These are phyloP conservation scores for Cynopterus sphinx DNA, from an alignment of 2,797 vertebrate species.

Conservation along the genomic window DNA sequence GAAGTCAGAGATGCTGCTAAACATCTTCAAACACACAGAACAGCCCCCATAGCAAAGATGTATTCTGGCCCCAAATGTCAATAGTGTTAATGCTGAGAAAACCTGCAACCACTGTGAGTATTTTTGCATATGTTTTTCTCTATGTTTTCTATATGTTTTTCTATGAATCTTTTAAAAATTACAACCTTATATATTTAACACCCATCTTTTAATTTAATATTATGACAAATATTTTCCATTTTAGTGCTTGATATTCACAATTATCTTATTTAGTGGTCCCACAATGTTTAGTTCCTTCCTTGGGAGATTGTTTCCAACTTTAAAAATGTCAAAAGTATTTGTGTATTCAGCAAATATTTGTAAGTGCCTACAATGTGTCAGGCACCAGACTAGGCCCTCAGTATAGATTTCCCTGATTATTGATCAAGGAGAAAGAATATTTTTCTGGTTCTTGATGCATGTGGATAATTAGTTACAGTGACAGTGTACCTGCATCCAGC, in stretches of 20 bases:
- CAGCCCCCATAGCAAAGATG: neutral
- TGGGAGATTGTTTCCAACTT: neutral
- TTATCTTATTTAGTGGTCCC: neutral
- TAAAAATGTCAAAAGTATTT: conserved; percentile 1
- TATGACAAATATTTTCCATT: neutral
- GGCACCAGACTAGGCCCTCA: neutral
- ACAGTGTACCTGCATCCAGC: neutral
- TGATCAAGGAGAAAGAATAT: neutral
- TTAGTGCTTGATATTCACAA: neutral
- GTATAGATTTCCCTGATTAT: neutral
- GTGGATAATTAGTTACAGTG: neutral
- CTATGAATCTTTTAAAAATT: neutral
- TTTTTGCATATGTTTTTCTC: neutral
- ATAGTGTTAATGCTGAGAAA: neutral
- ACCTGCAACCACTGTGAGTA: neutral
- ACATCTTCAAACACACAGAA: too few relatives aligned
- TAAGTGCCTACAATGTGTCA: neutral
- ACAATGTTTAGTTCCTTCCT: conserved; percentile 12
- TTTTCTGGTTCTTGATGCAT: neutral
- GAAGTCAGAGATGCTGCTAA: neutral
- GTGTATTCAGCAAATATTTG: neutral
- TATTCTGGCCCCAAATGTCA: neutral
- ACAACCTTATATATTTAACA: neutral
- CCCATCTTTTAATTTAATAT: neutral
- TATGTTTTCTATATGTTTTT: too few relatives aligned